phyloP scores from a whole-genome alignment of 1,140 invertebrate species.

The Drosophila parabipectinata region DNA sequence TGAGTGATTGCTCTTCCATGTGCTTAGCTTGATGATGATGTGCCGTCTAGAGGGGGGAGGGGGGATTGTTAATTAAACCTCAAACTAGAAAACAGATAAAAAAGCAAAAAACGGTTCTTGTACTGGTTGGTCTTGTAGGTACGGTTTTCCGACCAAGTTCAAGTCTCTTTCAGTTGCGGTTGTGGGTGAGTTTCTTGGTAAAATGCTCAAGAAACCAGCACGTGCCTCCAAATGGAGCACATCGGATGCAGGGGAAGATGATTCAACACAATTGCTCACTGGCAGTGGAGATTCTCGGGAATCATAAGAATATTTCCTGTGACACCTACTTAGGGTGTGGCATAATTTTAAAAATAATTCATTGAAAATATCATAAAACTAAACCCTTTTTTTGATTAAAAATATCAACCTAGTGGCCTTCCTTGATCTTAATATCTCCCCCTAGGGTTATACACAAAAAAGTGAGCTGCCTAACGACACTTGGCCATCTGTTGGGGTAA shows the following conservation, averaged over 20 bases:
- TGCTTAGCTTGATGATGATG: slow-evolving; percentile 31
- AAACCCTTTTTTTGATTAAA: background rate
- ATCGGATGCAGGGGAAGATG: slow-evolving; percentile 37
- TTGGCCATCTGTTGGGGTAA: slow-evolving; percentile 37
- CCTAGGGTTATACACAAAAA: background rate
- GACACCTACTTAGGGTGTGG: slow-evolving; percentile 42
- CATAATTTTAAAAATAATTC: background rate
- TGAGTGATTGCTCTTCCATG: slow-evolving; percentile 56
- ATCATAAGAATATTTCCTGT: too few relatives aligned
- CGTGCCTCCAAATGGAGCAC: slow-evolving; percentile 68
- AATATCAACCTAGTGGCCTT: background rate
- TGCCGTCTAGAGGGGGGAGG: slow-evolving; percentile 6
- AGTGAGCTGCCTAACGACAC: slow-evolving; percentile 12
- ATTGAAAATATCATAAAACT: background rate
- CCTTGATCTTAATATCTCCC: slow-evolving; percentile 17
- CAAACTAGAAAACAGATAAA: slow-evolving; percentile 47
- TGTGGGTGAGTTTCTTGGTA: slow-evolving; percentile 27
- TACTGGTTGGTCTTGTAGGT: slow-evolving; percentile 11
- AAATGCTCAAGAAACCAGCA: slow-evolving; percentile 46
- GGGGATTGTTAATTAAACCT: slow-evolving; percentile 55
- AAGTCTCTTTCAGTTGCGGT: slow-evolving; percentile 56
- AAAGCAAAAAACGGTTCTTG: slow-evolving; percentile 50
- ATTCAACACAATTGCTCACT: slow-evolving; percentile 61
- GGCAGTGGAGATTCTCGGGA: background rate
- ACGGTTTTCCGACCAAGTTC: slow-evolving; percentile 64